A percentile compares a stretch with the other conserved stretches of the same genome.
Conservation (phyloP, 92 coral and sea anemone genomes). For the Actinernus sp. region DNA sequence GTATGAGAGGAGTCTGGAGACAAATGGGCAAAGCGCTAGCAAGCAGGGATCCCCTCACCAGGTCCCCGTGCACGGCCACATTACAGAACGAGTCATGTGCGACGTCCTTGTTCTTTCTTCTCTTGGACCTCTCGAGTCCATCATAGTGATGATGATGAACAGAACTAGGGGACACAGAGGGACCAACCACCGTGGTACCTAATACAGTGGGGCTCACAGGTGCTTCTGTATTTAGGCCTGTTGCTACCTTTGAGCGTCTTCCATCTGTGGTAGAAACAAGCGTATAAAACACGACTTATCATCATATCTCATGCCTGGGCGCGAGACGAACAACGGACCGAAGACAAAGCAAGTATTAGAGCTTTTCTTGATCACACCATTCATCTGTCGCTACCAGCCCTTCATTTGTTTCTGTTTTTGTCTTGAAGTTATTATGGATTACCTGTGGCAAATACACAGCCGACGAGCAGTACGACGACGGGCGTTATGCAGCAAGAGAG, state of each 20-base stretch:
- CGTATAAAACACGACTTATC: no score
- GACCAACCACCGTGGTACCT: constrained; percentile 65
- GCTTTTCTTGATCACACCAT: no score
- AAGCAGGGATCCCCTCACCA: constrained; percentile 59
- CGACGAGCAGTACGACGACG: no score
- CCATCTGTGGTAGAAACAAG: no score
- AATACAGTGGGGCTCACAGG: constrained; percentile 50
- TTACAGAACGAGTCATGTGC: constrained; percentile 80
- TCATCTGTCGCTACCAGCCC: no score
- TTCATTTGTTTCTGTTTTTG: no score
- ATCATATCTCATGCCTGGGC: no score
- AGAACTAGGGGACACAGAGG: constrained; percentile 31
- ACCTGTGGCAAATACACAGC: no score
- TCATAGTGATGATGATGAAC: constrained; percentile 86
- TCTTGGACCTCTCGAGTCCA: constrained; percentile 45
- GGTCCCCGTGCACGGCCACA: constrained; percentile 84
- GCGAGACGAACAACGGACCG: no score
- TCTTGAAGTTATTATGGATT: no score
- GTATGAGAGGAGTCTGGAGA: not conserved
- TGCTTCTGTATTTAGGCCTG: constrained; percentile 8
- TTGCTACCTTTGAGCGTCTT: constrained; percentile 4
- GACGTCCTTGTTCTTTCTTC: constrained; percentile 42
- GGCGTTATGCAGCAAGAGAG: no score
- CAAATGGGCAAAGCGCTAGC: not conserved
- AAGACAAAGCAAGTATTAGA: no score